Base-by-base conservation (phyloP, 2,888 invertebrate species). In the Gasteruption jaculator region DNA sequence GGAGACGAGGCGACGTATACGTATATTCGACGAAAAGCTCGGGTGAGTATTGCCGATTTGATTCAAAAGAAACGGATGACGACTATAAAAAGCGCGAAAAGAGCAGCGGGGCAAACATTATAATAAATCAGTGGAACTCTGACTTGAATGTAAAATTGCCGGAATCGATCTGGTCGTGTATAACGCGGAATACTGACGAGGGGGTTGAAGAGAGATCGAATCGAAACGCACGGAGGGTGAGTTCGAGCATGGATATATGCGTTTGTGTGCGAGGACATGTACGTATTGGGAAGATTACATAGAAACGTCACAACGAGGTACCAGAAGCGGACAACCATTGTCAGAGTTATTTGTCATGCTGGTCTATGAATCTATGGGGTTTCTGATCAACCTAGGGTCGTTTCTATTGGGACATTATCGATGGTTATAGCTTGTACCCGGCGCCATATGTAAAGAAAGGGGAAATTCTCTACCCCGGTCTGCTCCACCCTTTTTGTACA, bases 321-420 rank as follows among this genome's bases (percentile, higher is more conserved):
- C n/a, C n/a, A n/a, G n/a, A n/a, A n/a, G n/a, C n/a, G n/a, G n/a
- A n/a, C n/a, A 56, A 39, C 65, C 60, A 66, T 67, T 66, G 65
- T 64, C 55, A 64, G 53, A 60, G 63, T 65, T 65, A 68, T 68
- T 68, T 68, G 68, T 68, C 68, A 68, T 66, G 56, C 60, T 59
- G 58, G n/a, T 54, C 61, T 60, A 51, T 52, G 58, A 56, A 58
- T 63, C 56, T 60, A 59, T 57, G 58, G 56, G 58, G 53, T 55
- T 55, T 53, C 46, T 40, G 53, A 55, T 54, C 55, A 49, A 43
- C 41, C 49, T 43, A 46, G 52, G 39, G 44, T 52, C 52, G 56
- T 53, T 57, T 48, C 61, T 56, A 62, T 63, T 62, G 58, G 56
- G 58, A 57, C 53, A 56, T 60, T 65, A 65, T 64, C 61, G 60